A percentile compares a stretch with the other conserved stretches of the same genome.
These are phyloP conservation scores for Pyrocephalus nanus DNA, from an alignment of 2,797 vertebrate genomes.

Conservation along the genomic window DNA sequence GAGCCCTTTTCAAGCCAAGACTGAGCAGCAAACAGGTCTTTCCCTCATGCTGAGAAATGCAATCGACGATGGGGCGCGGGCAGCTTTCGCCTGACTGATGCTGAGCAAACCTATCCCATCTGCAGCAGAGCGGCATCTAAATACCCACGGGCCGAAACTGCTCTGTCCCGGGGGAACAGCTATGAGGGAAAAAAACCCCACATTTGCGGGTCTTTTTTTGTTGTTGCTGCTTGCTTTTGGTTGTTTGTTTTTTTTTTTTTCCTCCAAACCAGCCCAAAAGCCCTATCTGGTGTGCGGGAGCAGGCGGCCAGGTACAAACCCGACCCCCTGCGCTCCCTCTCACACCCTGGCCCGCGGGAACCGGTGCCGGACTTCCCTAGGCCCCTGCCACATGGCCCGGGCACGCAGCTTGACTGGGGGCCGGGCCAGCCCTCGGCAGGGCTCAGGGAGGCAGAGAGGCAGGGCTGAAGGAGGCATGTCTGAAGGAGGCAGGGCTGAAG, in stretches of 20 bases:
- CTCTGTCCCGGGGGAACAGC: no score
- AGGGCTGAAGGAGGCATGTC: no score
- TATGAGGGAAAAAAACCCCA: background rate
- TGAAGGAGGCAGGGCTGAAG: no score
- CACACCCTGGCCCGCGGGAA: rapidly evolving
- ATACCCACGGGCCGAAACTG: rapidly evolving
- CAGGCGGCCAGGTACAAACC: no score
- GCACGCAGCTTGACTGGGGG: rapidly evolving
- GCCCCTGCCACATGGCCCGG: rapidly evolving
- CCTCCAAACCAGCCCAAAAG: rapidly evolving
- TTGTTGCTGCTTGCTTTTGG: no score
- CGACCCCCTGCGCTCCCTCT: rapidly evolving
- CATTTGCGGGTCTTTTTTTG: no score
- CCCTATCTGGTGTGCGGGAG: rapidly evolving
- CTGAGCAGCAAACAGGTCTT: background rate
- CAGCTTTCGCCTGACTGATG: background rate
- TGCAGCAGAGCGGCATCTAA: rapidly evolving
- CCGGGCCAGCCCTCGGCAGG: background rate
- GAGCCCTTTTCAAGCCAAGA: background rate
- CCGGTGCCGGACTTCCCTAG: rapidly evolving
- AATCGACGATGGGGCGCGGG: rapidly evolving
- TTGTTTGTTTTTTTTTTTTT: no score
- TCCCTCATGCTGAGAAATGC: rapidly evolving
- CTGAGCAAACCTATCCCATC: background rate
- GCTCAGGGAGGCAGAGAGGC: no score